Evolutionary conservation across 2,888 invertebrate species (phyloP).

Genomic region (Drosophila nigritarsus): DNA sequence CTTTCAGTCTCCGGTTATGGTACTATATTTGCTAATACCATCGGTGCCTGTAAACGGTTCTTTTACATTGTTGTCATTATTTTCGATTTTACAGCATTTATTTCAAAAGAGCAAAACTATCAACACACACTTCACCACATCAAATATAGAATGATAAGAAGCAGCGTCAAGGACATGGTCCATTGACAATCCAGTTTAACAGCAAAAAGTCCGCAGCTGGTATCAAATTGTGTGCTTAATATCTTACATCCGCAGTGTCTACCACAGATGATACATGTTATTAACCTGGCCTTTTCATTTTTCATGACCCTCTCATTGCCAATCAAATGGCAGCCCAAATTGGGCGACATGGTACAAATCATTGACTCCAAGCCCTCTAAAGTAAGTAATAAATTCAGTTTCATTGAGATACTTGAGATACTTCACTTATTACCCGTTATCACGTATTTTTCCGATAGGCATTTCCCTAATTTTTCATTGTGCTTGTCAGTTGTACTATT

Average conservation of each 20-base stretch:
- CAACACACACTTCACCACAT: not conserved
- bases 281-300: not conserved
- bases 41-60: not conserved
- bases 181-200: not conserved
- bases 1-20: too few species aligned
- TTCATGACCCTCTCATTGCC: not conserved
- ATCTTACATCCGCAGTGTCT: not conserved
- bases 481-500: rapidly evolving
- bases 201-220: not conserved
- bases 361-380: constrained; percentile 4
- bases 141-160: not conserved
- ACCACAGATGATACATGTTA: not conserved
- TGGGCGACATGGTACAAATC: constrained; percentile 5
- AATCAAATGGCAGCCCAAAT: constrained; percentile 8
- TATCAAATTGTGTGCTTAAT: rapidly evolving
- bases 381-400: not conserved
- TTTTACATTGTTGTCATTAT: not conserved
- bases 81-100: not conserved
- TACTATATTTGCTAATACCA: not conserved
- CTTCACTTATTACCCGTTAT: not conserved
- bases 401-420: not conserved
- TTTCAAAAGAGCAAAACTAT: not conserved
- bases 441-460: not conserved
- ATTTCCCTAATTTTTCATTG: not conserved
- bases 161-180: not conserved